These are phyloP conservation scores for Callitettix versicolor DNA, from an alignment of 1,140 invertebrate genomes.

Conservation along the genomic window DNA sequence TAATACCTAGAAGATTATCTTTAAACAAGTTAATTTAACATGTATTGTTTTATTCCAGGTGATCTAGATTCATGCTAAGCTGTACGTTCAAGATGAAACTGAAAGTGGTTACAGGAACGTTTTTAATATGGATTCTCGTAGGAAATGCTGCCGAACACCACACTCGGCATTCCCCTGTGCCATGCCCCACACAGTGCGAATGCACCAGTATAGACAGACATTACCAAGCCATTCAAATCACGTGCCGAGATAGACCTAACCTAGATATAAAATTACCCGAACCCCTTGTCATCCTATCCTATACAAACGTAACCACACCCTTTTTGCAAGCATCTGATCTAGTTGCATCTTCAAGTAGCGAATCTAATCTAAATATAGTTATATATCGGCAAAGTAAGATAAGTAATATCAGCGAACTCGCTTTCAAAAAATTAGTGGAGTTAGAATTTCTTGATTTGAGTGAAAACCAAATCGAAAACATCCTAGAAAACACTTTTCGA, in stretches of 20 bases:
- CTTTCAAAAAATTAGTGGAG: conserved; percentile 12
- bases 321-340: conserved; percentile 9
- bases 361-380: conserved; percentile 1
- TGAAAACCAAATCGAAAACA: conserved; percentile 34
- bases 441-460: conserved; percentile 37
- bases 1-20: no score
- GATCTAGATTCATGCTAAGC: not conserved
- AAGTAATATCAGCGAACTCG: not conserved
- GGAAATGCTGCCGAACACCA: not conserved
- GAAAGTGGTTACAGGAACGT: no score
- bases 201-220: conserved; percentile 7
- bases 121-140: not conserved
- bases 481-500: conserved; percentile 31
- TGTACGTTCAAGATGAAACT: no score
- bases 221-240: conserved; percentile 1
- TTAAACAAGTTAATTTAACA: not conserved
- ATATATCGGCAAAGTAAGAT: conserved; percentile 3
- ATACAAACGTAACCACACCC: conserved; percentile 10
- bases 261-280: conserved; percentile 11
- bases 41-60: conserved; percentile 3
- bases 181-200: not conserved
- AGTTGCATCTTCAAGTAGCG: not conserved
- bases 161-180: not conserved
- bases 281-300: not conserved
- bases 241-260: not conserved